Base-by-base conservation (phyloP, 2,113 vertebrate genomes). In the Odobenus rosmarus region DNA sequence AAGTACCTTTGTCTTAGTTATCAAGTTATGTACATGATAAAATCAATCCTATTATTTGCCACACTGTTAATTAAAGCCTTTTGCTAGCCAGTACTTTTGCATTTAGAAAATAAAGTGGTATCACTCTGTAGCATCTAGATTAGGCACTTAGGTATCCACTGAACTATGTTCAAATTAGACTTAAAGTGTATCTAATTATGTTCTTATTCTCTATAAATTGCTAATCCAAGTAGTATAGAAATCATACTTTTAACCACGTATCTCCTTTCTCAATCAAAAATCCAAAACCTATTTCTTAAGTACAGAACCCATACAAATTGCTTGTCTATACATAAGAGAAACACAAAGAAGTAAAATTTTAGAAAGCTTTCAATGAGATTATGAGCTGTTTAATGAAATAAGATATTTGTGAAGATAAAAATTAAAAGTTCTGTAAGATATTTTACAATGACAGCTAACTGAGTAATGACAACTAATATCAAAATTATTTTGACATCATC, bases 11-110 rank as follows among this genome's bases (percentile, higher is more conserved):
- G 6, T 53, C 77, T 72, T 72, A 94, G n/a, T 96, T 94, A 94
- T 61, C n/a, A 90, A 69, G 69, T 92, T 90, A 46, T 36, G 33
- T 36, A 42, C 61, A 79, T 80, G 94, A 97, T 93, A 96, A 96
- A 74, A 95, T 88, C 81, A 93, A 49, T 61, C 69, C 74, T 82
- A 62, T 86, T 88, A 91, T 85, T 91, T 64, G 59, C 83, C 77
- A 14, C 2, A 5, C 74, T 84, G 67, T 53, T 80, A 93, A 96
- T 88, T 84, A 82, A 19, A 94, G 69, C 9, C 55, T 88, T 90
- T 59, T 92, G 55, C 39, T 4, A 77, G 11, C 15, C 92, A 64
- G 31, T 72, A 74, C 23, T 36, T 90, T 55, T 67, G 12, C 14
- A 69, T 90, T 91, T 90, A 93, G 67, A 93, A 94, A 94, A 93